A percentile compares a stretch with the other conserved stretches of the same genome.
Evolutionary conservation across 2,113 vertebrate species (phyloP).

Genomic region (Coregonus clupeaformis): DNA sequence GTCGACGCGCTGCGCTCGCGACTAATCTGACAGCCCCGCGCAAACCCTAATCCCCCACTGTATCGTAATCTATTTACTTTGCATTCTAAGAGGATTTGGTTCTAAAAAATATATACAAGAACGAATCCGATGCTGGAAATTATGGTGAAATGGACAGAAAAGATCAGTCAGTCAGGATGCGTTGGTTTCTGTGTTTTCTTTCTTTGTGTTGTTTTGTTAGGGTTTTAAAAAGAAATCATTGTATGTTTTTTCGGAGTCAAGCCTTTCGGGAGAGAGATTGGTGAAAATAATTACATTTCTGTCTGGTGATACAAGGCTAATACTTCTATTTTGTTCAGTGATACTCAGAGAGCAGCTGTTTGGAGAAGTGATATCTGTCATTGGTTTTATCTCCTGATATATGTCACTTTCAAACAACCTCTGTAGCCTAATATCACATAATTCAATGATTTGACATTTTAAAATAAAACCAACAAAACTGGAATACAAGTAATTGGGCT

Average conservation of each 20-base stretch:
- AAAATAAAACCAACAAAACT: slow-evolving; percentile 63
- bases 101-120: slow-evolving; percentile 85
- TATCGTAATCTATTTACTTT: slow-evolving; percentile 97
- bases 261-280: slow-evolving; percentile 58
- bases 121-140: slow-evolving; percentile 71
- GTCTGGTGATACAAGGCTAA: slow-evolving; percentile 65
- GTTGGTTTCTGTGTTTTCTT: slow-evolving; percentile 59
- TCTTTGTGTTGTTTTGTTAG: slow-evolving; percentile 62
- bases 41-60: slow-evolving; percentile 89
- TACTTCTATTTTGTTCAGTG: slow-evolving; percentile 63
- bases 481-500: slow-evolving; percentile 41
- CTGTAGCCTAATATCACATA: slow-evolving; percentile 51
- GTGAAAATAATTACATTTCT: slow-evolving; percentile 71
- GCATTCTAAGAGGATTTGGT: slow-evolving; percentile 94
- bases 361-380: slow-evolving; percentile 69
- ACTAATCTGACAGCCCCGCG: slow-evolving; percentile 94
- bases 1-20: slow-evolving; percentile 84
- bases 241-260: slow-evolving; percentile 65
- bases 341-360: slow-evolving; percentile 60
- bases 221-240: slow-evolving; percentile 64
- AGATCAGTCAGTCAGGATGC: slow-evolving; percentile 65
- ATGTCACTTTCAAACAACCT: slow-evolving; percentile 60
- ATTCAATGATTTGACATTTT: slow-evolving; percentile 66
- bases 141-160: slow-evolving; percentile 72
- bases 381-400: slow-evolving; percentile 65